Evolutionary conservation across 2,797 vertebrate genomes (phyloP), one percentile per base, ranked within the genome.

Genomic region (Clarias pachynema): DNA sequence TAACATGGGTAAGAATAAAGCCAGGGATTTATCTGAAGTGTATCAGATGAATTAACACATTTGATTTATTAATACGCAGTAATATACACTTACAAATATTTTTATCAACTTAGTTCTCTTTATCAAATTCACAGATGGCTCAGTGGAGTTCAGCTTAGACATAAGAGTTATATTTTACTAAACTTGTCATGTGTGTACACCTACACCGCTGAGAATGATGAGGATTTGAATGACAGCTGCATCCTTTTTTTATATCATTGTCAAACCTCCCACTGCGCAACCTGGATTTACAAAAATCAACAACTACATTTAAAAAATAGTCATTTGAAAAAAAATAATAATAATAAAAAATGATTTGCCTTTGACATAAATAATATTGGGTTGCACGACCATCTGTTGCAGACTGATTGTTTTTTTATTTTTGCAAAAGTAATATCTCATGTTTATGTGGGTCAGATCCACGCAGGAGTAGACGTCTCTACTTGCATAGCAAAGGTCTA

Each of bases 381-480:
- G 16, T 20, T 63, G 63, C 34, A 10, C 44, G 63, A 78, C 20
- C 56, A 78, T 60, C 56, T 60, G 31, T 60, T 78, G 22, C 69
- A 72, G 3, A 24, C 14, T 44, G 69, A 4, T 72, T 72, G 34
- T 4, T 22, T 40, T 40, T 34, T 69, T 29, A 15, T 15, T 29
- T 24, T 62, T 62, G 4, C 63, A 37, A 37, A 20, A 70, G 68
- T 72, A 14, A 69, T 69, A 31, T 29, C 16, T 69, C 37, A 74
- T 74, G 53, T 74, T 53, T 74, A 79, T 44, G 24, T 63, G 34
- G 59, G 59, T 79, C 59, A 65, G 78, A 80, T 49, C 16, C 37
- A 49, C 16, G 20, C 34, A 65, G 37, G 14, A 7, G 34, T 9
- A 26, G 34, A 44, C 1, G 3, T 79, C n/a, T 62, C 1, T 29